Percentiles rank a stretch among this genome's conserved stretches.
Evolutionary conservation across 2,797 vertebrate genomes (phyloP).

Genomic region (Babyrousa celebensis): DNA sequence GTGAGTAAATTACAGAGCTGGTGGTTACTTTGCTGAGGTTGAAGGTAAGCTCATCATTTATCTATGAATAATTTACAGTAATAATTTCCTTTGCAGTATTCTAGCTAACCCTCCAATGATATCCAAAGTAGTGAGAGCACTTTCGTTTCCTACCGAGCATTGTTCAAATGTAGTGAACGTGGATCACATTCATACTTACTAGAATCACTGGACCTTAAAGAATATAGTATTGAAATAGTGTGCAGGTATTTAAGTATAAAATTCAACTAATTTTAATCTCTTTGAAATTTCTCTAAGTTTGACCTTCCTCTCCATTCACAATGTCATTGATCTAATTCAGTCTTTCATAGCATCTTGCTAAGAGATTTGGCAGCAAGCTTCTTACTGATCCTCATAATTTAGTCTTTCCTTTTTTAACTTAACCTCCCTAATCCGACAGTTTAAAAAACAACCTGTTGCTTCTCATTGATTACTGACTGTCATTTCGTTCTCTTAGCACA

Average conservation of each 20-base stretch:
- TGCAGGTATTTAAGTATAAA: constrained; percentile 59
- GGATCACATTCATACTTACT: constrained; percentile 41
- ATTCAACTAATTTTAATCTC: constrained; percentile 20
- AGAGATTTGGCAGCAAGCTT: not conserved
- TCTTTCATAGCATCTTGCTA: not conserved
- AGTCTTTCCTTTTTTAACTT: not conserved
- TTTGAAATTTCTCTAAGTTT: constrained; percentile 47
- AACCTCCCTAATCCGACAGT: not conserved
- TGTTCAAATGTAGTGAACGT: constrained; percentile 66
- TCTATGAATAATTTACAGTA: constrained; percentile 83
- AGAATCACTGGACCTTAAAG: constrained; percentile 65
- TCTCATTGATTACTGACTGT: not conserved
- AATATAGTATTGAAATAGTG: not conserved
- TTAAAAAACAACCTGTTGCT: not conserved
- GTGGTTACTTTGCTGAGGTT: constrained; percentile 71
- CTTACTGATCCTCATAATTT: not conserved
- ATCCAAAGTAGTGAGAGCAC: constrained; percentile 65
- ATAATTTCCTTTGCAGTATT: constrained; percentile 63
- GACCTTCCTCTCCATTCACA: not conserved
- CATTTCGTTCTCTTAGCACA: not conserved
- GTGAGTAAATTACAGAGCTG: constrained; percentile 50
- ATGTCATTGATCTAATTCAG: constrained; percentile 16
- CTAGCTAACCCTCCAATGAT: constrained; percentile 55
- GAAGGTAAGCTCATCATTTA: constrained; percentile 73
- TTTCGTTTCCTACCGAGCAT: constrained; percentile 63